Evolutionary conservation across 2,888 invertebrate species (phyloP).

Genomic region (Hartigia nigra): DNA sequence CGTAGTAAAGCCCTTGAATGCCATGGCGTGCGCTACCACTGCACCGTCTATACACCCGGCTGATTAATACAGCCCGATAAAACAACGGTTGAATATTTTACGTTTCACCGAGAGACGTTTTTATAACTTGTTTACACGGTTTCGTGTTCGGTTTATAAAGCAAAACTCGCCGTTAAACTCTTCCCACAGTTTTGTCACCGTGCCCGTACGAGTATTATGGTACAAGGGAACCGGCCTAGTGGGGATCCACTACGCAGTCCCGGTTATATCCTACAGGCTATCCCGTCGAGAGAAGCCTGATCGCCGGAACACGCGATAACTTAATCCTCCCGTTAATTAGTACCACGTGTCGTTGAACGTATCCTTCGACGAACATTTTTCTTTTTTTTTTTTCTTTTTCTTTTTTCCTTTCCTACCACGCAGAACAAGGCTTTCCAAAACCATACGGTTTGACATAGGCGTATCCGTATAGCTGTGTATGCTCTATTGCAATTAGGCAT

Average conservation of each 20-base stretch:
- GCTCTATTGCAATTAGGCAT: not conserved
- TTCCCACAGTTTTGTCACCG: slow-evolving; percentile 14
- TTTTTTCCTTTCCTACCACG: not conserved
- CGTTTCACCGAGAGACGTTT: slow-evolving; percentile 34
- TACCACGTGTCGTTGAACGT: slow-evolving; percentile 15
- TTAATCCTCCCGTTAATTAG: slow-evolving; percentile 17
- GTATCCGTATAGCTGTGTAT: not conserved
- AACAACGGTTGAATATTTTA: slow-evolving; percentile 40
- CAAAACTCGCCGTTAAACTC: slow-evolving; percentile 8
- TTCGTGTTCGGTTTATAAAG: slow-evolving; percentile 30
- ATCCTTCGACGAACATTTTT: not conserved
- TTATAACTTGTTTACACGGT: slow-evolving; percentile 44
- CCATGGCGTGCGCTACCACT: slow-evolving; percentile 39
- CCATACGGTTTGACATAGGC: not conserved
- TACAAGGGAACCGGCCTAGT: slow-evolving; percentile 5
- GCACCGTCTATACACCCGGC: slow-evolving; percentile 30
- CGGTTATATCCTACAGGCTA: not conserved
- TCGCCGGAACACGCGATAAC: slow-evolving; percentile 7
- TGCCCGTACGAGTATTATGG: slow-evolving; percentile 7
- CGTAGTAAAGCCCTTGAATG: not conserved
- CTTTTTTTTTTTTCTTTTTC: not conserved
- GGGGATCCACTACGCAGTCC: not conserved
- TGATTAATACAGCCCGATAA: slow-evolving; percentile 47
- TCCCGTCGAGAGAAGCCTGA: not conserved
- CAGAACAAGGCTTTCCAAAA: not conserved